phyloP scores from a whole-genome alignment of 2,888 invertebrate genomes.

The Boloria selene region DNA sequence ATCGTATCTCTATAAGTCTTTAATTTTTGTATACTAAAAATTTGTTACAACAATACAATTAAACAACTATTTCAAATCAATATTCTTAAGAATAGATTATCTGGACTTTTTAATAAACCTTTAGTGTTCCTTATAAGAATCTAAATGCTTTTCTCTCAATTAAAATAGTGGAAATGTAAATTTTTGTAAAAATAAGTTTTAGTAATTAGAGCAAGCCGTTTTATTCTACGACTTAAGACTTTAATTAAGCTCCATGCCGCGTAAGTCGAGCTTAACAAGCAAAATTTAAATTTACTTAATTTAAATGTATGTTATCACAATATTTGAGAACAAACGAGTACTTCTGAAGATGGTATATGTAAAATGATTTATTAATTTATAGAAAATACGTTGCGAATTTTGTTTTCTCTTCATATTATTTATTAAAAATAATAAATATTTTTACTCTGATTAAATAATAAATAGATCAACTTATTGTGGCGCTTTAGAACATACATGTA shows the following conservation, averaged over 20 bases:
- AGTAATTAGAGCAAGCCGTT: constrained; percentile 19
- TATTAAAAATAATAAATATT: no score
- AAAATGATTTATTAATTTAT: no score
- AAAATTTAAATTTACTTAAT: not conserved
- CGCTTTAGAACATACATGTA: no score
- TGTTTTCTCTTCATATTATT: no score
- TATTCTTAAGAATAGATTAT: constrained; percentile 4
- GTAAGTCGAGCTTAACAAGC: not conserved
- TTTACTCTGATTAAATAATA: no score
- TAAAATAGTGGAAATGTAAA: constrained; percentile 20
- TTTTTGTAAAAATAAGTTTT: constrained; percentile 18
- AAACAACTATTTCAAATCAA: not conserved
- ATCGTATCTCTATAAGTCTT: no score
- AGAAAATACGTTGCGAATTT: no score
- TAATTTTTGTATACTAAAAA: not conserved
- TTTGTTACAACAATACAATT: not conserved
- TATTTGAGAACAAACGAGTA: not conserved
- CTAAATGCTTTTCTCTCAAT: constrained; percentile 18
- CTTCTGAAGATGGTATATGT: no score
- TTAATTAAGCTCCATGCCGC: constrained; percentile 10
- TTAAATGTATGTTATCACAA: constrained; percentile 1
- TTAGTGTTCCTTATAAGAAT: constrained; percentile 3
- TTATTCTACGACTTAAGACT: constrained; percentile 17
- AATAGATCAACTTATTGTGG: no score
- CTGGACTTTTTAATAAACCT: constrained; percentile 5